Conservation (phyloP, 2,888 invertebrate species). For the Hartigia nigra region DNA sequence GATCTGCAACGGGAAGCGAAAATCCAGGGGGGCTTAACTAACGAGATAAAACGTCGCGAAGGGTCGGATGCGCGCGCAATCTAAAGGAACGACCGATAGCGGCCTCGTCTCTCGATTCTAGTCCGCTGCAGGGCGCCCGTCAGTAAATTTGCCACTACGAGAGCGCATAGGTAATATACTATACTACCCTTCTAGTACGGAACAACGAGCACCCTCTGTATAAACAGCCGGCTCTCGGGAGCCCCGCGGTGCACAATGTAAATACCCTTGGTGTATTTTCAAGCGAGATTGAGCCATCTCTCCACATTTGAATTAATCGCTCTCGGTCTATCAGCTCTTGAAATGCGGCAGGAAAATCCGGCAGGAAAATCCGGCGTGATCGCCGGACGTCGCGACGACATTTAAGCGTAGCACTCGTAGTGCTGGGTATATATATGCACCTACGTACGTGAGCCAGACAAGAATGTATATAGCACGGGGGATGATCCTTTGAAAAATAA, state of each 20-base stretch:
- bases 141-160: background rate
- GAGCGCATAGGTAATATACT: background rate
- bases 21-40: background rate
- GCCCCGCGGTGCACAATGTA: constrained; percentile 22
- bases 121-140: background rate
- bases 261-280: constrained; percentile 32
- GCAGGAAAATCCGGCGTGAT: constrained; percentile 1
- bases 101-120: background rate
- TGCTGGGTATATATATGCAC: constrained; percentile 7
- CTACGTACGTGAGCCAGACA: background rate
- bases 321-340: background rate
- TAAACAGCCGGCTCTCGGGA: background rate
- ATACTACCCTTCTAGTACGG: background rate
- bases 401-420: background rate
- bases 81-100: background rate
- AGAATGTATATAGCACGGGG: background rate
- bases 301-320: constrained; percentile 34
- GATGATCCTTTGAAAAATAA: background rate
- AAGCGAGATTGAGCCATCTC: constrained; percentile 17
- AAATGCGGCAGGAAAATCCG: background rate
- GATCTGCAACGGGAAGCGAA: background rate
- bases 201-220: constrained; percentile 5
- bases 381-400: constrained; percentile 8
- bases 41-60: background rate
- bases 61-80: background rate